Percentiles rank a stretch among this genome's conserved stretches.
These are phyloP conservation scores for Melitaea cinxia DNA, from an alignment of 1,140 invertebrate genomes.

Conservation along the genomic window DNA sequence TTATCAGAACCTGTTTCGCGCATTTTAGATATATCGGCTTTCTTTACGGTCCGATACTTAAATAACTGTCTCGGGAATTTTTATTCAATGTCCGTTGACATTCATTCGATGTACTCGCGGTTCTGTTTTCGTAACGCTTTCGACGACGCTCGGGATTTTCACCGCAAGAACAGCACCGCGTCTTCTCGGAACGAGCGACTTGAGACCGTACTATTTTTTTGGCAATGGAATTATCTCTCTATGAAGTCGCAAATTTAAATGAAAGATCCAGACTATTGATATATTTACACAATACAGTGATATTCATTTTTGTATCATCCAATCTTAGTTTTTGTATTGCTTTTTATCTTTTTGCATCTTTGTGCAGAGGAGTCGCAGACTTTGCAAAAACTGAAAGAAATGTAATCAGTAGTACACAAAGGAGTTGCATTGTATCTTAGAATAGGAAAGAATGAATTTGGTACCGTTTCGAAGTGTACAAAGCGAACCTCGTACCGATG, in stretches of 20 bases:
- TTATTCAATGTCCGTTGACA: constrained; percentile 33
- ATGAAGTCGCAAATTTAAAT: constrained; percentile 18
- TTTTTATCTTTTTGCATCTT: constrained; percentile 29
- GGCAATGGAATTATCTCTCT: constrained; percentile 13
- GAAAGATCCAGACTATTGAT: constrained; percentile 32
- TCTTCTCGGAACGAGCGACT: constrained; percentile 3
- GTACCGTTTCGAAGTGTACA: constrained; percentile 16
- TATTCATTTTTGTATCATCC: constrained; percentile 35
- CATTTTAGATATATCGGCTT: constrained; percentile 67
- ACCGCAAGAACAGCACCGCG: not conserved
- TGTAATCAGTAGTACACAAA: constrained; percentile 36
- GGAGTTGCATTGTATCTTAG: constrained; percentile 27
- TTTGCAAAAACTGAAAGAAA: constrained; percentile 35
- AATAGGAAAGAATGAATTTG: constrained; percentile 17
- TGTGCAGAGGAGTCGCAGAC: constrained; percentile 28
- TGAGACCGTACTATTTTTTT: constrained; percentile 5
- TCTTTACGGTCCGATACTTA: constrained; percentile 54
- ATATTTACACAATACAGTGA: constrained; percentile 21
- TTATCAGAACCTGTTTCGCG: constrained; percentile 65
- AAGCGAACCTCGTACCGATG: constrained; percentile 20
- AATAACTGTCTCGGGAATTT: constrained; percentile 52
- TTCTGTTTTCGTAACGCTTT: constrained; percentile 14
- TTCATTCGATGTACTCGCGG: constrained; percentile 9
- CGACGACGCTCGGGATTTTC: not conserved
- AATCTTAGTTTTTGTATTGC: constrained; percentile 27